Percentiles rank a stretch among this genome's conserved stretches.
phyloP scores from a whole-genome alignment of 2,113 vertebrate species.

The Prunella fulvescens region DNA sequence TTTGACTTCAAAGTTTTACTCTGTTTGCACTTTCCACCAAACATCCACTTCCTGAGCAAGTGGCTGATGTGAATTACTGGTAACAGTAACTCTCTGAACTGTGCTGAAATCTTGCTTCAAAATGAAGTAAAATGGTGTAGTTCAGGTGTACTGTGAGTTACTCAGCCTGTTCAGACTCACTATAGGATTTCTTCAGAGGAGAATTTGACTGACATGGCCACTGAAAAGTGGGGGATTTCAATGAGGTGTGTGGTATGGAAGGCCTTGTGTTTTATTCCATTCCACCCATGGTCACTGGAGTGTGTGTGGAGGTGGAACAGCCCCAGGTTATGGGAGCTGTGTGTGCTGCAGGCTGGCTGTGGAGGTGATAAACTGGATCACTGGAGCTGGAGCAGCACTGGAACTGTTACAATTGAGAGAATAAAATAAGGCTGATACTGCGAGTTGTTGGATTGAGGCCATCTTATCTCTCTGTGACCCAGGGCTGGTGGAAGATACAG shows the following conservation, averaged over 20 bases:
- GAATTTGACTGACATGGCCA: background rate
- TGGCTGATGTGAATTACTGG: background rate
- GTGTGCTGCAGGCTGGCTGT: background rate
- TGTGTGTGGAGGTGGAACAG: background rate
- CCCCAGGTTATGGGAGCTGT: background rate
- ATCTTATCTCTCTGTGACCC: background rate
- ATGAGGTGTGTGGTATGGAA: background rate
- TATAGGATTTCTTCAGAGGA: background rate
- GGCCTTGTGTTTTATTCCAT: background rate
- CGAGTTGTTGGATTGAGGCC: background rate
- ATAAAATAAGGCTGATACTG: background rate
- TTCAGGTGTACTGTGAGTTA: background rate
- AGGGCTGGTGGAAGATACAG: background rate
- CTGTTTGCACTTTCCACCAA: background rate
- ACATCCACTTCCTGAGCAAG: background rate
- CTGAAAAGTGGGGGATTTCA: background rate
- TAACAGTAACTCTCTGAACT: background rate
- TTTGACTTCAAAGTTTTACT: background rate
- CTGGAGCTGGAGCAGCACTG: background rate
- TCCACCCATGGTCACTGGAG: rapidly evolving
- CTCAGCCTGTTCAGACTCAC: background rate
- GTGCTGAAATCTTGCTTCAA: background rate
- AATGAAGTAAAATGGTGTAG: background rate
- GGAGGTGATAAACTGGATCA: background rate
- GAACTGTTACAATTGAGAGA: background rate